Evolutionary conservation across 2,797 vertebrate species (phyloP), one percentile per base, ranked within the genome.

Genomic region (Clamator glandarius): DNA sequence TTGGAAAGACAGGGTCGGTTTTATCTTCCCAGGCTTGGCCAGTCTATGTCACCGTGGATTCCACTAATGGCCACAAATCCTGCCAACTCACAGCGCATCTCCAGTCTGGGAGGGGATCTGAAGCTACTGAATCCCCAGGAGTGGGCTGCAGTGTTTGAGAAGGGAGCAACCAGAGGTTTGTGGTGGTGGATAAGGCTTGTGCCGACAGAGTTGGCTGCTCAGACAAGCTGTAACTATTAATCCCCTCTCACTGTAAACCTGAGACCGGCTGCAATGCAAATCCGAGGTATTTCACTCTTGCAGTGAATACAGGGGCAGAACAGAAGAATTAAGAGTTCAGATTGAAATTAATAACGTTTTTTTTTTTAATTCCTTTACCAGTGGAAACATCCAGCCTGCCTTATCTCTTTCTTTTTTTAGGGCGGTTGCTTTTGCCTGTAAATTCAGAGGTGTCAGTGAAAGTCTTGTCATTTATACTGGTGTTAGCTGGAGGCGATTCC

Each of bases 111-210:
- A 39, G 28, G 25, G 25, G 19, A 57, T 51, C 26, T 0, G 0
- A 69, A 87, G 39, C 42, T 57, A 20, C 14, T 0, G 0, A 11
- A 62, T 66, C 23, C 39, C 74, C 1, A 0, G 33, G 52, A 69
- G 4, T 3, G 2, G 10, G 58, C n/a, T 84, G 67, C 0, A 0
- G 12, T 26, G 14, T 41, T 73, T 64, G 68, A 41, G 28, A 83
- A 64, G 31, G 35, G 39, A 78, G 36, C 2, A 16, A 2, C 6
- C 24, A 24, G 46, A 29, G 62, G 5, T 39, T 17, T 84, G 29
- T 73, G 28, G 64, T 73, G 42, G 26, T 74, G 54, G 35, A 33
- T 72, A 15, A 64, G 35, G 24, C 23, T 67, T 70, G 35, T 41
- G 17, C 46, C 2, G 1, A 29, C 15, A 58, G 23, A 72, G 11